phyloP scores from a whole-genome alignment of 2,113 vertebrate species.

The Pluvialis apricaria region DNA sequence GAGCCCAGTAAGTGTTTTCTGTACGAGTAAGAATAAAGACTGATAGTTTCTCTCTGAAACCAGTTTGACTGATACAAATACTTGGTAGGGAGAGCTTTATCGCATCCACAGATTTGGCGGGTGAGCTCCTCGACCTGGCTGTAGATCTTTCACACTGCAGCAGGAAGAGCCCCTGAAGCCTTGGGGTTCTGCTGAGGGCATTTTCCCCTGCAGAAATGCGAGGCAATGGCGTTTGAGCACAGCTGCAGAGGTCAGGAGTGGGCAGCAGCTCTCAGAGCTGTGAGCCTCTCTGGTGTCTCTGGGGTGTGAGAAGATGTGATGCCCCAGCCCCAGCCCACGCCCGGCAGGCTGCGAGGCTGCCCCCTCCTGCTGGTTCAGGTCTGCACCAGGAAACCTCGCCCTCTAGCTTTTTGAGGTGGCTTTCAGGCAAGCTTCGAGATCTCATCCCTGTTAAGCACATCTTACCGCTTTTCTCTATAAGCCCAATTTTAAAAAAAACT shows the following conservation, averaged over 20 bases:
- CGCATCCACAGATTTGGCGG: neutral
- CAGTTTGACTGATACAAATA: accelerated
- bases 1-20: neutral
- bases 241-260: no score
- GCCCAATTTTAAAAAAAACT: neutral
- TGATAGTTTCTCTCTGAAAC: accelerated
- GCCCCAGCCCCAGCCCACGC: neutral
- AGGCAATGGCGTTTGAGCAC: accelerated
- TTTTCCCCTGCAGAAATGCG: accelerated
- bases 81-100: neutral
- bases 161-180: neutral
- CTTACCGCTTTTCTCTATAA: neutral
- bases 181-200: neutral
- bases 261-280: accelerated
- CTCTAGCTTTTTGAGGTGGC: neutral
- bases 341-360: neutral
- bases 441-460: neutral
- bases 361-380: neutral
- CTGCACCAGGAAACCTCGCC: neutral
- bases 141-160: neutral
- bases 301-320: neutral
- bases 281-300: neutral
- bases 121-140: accelerated
- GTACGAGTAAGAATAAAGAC: accelerated
- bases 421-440: neutral